Base-by-base conservation (phyloP, 2,888 invertebrate genomes). In the Ichneumoninae sp. region DNA sequence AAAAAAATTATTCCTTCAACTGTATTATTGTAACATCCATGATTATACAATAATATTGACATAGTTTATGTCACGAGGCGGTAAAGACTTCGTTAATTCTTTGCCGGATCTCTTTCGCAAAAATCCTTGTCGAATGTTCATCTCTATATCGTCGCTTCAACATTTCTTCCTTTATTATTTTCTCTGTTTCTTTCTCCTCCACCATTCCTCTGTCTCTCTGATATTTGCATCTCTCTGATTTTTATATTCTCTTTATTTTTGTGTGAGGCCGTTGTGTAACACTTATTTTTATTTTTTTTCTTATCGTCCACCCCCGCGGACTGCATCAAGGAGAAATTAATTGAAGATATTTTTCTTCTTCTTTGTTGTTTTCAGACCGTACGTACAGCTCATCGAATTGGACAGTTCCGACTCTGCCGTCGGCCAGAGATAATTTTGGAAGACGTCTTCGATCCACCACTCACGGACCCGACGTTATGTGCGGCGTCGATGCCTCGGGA, bases 371-470 rank as follows among this genome's bases (percentile, higher is more conserved):
- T 76, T 6, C 91, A 92, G 92, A 83, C 74, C 87, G 85, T 26
- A 85, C 82, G 76, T 92, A 92, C 84, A 92, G 91, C 85, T 85
- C 92, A 47, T 81, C 91, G n/a, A 92, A 92, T 78, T 92, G 92
- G 92, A 91, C 91, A 26, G 89, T 92, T 19, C 85, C 91, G 47
- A 89, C 91, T 1, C 71, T 92, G 57, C 91, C 92, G 5, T 90
- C 91, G n/a, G 88, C 90, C 0, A 81, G 87, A 44, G 86, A 88
- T 7, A 70, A 60, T 36, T 65, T 19, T 19, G 86, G 85, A 3
- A 88, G 92, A 10, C 90, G 90, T 0, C 84, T 91, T 0, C 91
- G 92, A 1, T 92, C 92, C 30, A 91, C 89, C 86, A 89, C 88
- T 6, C 85, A 85, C 3, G 79, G 75, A 16, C 82, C 85, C 63